Base-by-base conservation (phyloP, 2,888 invertebrate species). In the Allophyes oxyacanthae region DNA sequence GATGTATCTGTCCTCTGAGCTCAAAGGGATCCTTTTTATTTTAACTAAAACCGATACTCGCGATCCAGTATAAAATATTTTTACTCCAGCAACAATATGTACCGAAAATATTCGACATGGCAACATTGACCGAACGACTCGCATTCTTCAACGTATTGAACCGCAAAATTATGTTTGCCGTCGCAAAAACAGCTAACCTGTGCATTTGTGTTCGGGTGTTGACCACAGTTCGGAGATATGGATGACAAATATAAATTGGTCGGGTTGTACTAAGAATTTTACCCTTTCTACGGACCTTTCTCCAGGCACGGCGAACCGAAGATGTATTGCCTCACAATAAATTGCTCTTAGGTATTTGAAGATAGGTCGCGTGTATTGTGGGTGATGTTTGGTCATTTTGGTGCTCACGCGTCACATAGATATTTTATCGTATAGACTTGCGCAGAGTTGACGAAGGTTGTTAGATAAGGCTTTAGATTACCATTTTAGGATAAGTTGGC, bases 81-180 rank as follows among this genome's bases (percentile, higher is more conserved):
- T 69, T 50, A 67, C 64, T 55, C 45, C 25, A 57, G 58, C 60
- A 72, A 67, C 64, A 76, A 75, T 75, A 72, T 76, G 56, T 68
- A 72, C 57, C 64, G 56, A 66, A 60, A 78, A 79, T 76, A 72
- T 79, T 74, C 64, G 49, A 63, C 64, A 62, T 52, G 64, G 65
- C 55, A 69, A 78, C 81, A 75, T 73, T 82, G 83, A 81, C 73
- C 73, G 72, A 79, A 55, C 70, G 72, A 61, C 53, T 69, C 57
- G 55, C 72, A 79, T 83, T 78, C 74, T 75, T 82, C 74, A 78
- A 74, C 70, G 75, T 79, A 74, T 73, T 66, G 54, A 42, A 20
- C 26, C 48, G 48, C 78, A 72, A 82, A 71, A 52, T 76, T 82
- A 77, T 58, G 20, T 78, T 74, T 78, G 67, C 78, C 15, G 45